Conservation (phyloP, 1,140 invertebrate species). For the Macrocentrus cingulum region DNA sequence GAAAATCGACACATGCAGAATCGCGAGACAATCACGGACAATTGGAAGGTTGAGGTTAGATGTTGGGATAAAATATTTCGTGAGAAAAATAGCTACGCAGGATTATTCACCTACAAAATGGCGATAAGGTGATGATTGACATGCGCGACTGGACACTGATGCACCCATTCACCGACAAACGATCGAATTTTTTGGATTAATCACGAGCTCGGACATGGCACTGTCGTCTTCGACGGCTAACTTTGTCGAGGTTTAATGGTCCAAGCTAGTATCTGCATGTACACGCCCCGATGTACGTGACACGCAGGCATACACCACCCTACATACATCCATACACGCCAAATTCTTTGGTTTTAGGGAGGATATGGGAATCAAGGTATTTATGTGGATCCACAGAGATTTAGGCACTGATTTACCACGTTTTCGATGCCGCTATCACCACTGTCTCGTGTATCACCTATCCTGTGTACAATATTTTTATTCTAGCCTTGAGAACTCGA, state of each 20-base stretch:
- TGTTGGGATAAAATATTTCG: too few relatives aligned
- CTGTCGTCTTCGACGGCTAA: neutral
- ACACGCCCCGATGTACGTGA: slow-evolving; percentile 24
- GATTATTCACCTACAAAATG: slow-evolving; percentile 29
- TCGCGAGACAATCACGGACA: too few relatives aligned
- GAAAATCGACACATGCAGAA: too few relatives aligned
- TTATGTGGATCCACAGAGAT: too few relatives aligned
- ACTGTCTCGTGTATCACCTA: too few relatives aligned
- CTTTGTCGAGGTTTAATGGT: slow-evolving; percentile 9
- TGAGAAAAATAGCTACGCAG: slow-evolving; percentile 7
- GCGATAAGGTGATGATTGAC: slow-evolving; percentile 24
- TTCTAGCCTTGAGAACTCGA: too few relatives aligned
- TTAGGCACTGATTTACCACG: too few relatives aligned
- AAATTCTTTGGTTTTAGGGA: neutral
- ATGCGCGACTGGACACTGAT: slow-evolving; percentile 17
- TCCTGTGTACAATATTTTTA: too few relatives aligned
- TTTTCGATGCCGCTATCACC: too few relatives aligned
- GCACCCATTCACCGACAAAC: slow-evolving; percentile 11
- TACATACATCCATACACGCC: slow-evolving; percentile 8
- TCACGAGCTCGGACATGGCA: neutral
- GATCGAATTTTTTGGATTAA: neutral
- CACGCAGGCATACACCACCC: slow-evolving; percentile 14
- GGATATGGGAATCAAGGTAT: too few relatives aligned
- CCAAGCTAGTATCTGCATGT: slow-evolving; percentile 15
- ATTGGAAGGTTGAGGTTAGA: too few relatives aligned